Base-by-base conservation (phyloP, 2,113 vertebrate species). In the Lepus americanus region DNA sequence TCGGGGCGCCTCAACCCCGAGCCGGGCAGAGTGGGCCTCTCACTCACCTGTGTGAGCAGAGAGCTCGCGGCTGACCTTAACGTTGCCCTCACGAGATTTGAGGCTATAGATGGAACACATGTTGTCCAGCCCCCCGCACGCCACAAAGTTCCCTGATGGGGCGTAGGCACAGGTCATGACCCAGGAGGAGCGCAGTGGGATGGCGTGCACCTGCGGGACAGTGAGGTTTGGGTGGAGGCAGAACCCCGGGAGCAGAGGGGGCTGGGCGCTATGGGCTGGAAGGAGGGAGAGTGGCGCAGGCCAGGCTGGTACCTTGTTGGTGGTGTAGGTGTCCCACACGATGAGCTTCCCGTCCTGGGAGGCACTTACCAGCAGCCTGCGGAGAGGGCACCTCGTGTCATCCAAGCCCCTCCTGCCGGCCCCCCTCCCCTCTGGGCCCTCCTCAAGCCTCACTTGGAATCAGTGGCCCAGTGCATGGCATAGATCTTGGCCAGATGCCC, bases 101-200 rank as follows among this genome's bases (percentile, higher is more conserved):
- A 99, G 99, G 98, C 98, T 99, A 97, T 99, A 99, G 98, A 99
- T 99, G 97, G 99, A 99, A 97, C 99, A 99, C 99, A 99, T 99
- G 97, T 99, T 99, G 98, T 99, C 99, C 94, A 99, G 98, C 12
- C 99, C 99, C 1, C 99, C 99, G 25, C 99, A 99, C 0, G 99
- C 99, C 98, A 99, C 99, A 23, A 99, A 99, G 98, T 99, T 99
- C 89, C 99, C 99, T 0, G 99, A 99, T 1, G 99, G 99, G 8
- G 99, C 99, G 2, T 99, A 99, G 94, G 99, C 98, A 98, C 99
- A 99, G 66, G 99, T 99, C 99, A 99, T 99, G 97, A 99, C 99
- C 99, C 99, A 99, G 2, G 99, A 99, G 8, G 99, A 99, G 92
- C 99, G 99, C 93, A 99, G 98, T 0, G 99, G 99, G 97, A 99